Evolutionary conservation across 2,888 invertebrate genomes (phyloP), one percentile per base, ranked within the genome.

Genomic region (Allophyes oxyacanthae): DNA sequence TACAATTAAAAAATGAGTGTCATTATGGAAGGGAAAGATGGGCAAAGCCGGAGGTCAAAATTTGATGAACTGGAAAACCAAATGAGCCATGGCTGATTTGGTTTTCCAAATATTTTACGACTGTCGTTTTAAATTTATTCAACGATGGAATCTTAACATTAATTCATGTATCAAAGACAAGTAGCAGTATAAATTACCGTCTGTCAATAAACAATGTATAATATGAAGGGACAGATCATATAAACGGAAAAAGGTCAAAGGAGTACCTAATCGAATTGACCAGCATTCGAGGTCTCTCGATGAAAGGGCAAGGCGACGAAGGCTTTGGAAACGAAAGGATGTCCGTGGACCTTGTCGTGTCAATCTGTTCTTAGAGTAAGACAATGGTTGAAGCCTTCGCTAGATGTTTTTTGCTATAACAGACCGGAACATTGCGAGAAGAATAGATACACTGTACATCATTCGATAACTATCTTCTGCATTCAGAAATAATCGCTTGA

Each of bases 231-330:
- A 61, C 67, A 62, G 53, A 48, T 65, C 45, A 42, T 59, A 51
- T 34, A 60, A 56, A 63, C 32, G 42, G 56, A 51, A 61, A 69
- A 71, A 76, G 71, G 65, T 76, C 60, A 60, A 54, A 51, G 60
- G 54, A 57, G 65, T n/a, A n/a, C n/a, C n/a, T 63, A 59, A 66
- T 65, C 49, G 65, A 70, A 72, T 71, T 77, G 76, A 68, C 78
- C 74, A 71, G 54, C 55, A 40, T 61, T 68, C 57, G 64, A 61
- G 73, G 66, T 64, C 67, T 49, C 28, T 40, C 48, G 43, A 64
- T 56, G 62, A 76, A 78, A 76, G 77, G 68, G 70, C 76, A 75
- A 77, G 72, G 74, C 58, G 57, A 67, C 42, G 60, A 66, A 63
- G 69, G 54, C 66, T 72, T 58, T 38, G 49, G 25, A 75, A 68